phyloP scores from a whole-genome alignment of 2,888 invertebrate species.

The Euclidia mi region DNA sequence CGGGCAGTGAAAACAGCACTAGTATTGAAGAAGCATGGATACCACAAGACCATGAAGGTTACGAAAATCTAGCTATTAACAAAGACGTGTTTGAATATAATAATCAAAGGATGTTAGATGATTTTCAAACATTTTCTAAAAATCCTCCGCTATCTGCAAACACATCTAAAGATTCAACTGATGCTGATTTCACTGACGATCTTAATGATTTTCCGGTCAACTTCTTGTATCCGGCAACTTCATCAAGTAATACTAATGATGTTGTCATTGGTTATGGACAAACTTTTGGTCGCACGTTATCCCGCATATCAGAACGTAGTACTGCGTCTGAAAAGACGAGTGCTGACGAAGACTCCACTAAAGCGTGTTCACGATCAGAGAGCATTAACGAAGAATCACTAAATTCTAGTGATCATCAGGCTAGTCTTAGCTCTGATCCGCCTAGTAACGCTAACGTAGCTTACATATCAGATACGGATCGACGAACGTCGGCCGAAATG shows the following conservation, averaged over 20 bases:
- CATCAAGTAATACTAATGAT: conserved; percentile 90
- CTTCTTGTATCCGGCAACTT: conserved; percentile 93
- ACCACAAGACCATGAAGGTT: conserved; percentile 93
- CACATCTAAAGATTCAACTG: conserved; percentile 89
- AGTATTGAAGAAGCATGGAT: conserved; percentile 96
- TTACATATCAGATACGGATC: conserved; percentile 94
- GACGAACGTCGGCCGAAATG: conserved; percentile 95
- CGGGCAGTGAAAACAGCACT: conserved; percentile 94
- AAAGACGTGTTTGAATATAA: conserved; percentile 85
- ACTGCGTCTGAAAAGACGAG: conserved; percentile 97
- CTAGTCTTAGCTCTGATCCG: conserved; percentile 95
- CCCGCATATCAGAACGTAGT: conserved; percentile 96
- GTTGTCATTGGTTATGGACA: conserved; percentile 93
- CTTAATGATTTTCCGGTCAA: conserved; percentile 93
- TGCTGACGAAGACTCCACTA: conserved; percentile 96
- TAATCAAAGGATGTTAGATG: conserved; percentile 84
- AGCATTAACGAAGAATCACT: conserved; percentile 96
- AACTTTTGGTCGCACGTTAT: conserved; percentile 94
- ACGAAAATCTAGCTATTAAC: conserved; percentile 88
- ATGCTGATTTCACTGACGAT: conserved; percentile 93
- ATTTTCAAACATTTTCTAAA: conserved; percentile 86
- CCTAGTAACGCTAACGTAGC: conserved; percentile 93
- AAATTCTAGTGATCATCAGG: conserved; percentile 96
- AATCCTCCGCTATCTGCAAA: conserved; percentile 85
- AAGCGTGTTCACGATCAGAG: conserved; percentile 95